phyloP scores from a whole-genome alignment of 37 sponge, comb jelly and placozoan species.

The Ianthella basta region DNA sequence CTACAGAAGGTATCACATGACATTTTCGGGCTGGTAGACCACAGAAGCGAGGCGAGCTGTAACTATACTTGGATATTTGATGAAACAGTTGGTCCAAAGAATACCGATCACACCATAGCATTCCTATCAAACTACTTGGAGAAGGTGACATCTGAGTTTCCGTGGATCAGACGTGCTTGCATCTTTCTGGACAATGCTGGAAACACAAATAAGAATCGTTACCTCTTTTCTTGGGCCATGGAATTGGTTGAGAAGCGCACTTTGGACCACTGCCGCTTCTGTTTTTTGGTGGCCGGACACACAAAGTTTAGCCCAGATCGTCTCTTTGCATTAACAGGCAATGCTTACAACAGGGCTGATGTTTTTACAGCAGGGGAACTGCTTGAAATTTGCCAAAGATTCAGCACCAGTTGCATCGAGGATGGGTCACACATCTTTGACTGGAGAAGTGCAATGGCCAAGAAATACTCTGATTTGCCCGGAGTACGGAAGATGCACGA shows the following conservation, averaged over 20 bases:
- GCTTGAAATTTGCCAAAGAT: background rate
- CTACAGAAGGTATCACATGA: conserved; percentile 49
- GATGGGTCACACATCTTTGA: conserved; percentile 6
- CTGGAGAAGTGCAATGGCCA: conserved; percentile 25
- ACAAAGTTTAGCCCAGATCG: conserved; percentile 70
- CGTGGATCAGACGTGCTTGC: conserved; percentile 41
- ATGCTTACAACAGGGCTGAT: conserved; percentile 29
- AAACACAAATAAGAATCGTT: conserved; percentile 46
- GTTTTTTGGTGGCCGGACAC: conserved; percentile 57
- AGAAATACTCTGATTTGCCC: conserved; percentile 41
- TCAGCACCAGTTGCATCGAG: conserved; percentile 1
- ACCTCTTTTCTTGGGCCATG: conserved; percentile 45
- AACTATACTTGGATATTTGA: background rate
- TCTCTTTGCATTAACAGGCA: conserved; percentile 35
- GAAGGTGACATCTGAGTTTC: background rate
- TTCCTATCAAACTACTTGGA: conserved; percentile 16
- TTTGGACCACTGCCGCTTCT: conserved; percentile 23
- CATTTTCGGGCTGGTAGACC: conserved; percentile 42
- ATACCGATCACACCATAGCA: conserved; percentile 55
- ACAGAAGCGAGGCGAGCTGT: background rate
- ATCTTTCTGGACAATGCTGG: conserved; percentile 61
- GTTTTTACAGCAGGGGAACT: conserved; percentile 43
- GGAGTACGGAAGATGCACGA: conserved; percentile 47
- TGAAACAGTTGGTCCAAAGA: conserved; percentile 48
- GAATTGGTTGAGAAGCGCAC: conserved; percentile 17